Percentiles rank a stretch among this genome's conserved stretches.
phyloP scores from a whole-genome alignment of 2,797 vertebrate genomes.

The Luscinia megarhynchos region DNA sequence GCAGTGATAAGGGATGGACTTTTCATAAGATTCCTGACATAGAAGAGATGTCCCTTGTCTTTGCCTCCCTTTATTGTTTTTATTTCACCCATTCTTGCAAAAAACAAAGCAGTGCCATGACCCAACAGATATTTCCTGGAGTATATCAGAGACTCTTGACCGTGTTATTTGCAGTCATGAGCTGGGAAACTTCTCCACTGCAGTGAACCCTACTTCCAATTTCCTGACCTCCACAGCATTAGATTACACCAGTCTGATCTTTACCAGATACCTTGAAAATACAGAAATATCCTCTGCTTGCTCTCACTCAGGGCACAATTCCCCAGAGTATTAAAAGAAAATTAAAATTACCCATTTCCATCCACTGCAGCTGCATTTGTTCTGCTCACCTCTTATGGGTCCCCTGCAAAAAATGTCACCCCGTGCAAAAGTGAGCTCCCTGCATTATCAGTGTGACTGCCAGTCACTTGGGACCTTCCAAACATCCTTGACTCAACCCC shows the following conservation, averaged over 20 bases:
- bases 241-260: not conserved
- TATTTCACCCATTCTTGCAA: not conserved
- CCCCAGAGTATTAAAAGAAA: not conserved
- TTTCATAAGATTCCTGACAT: not conserved
- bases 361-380: not conserved
- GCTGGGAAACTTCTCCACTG: not conserved
- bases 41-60: not conserved
- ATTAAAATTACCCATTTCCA: not conserved
- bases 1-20: not conserved
- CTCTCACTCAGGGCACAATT: not conserved
- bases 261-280: not conserved
- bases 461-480: not conserved
- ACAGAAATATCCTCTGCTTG: not conserved
- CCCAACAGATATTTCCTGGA: not conserved
- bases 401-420: not conserved
- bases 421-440: fast-evolving
- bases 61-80: not conserved
- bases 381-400: not conserved
- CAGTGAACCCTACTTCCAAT: constrained; percentile 2
- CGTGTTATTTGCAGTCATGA: constrained; percentile 19
- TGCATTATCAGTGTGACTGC: not conserved
- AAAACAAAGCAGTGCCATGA: constrained; percentile 8
- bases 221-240: not conserved
- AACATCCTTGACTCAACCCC: not conserved
- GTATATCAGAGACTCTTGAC: not conserved